Percentiles rank a stretch among this genome's conserved stretches.
Conservation (phyloP, 1,140 invertebrate species). For the Muscidifurax raptorellus region DNA sequence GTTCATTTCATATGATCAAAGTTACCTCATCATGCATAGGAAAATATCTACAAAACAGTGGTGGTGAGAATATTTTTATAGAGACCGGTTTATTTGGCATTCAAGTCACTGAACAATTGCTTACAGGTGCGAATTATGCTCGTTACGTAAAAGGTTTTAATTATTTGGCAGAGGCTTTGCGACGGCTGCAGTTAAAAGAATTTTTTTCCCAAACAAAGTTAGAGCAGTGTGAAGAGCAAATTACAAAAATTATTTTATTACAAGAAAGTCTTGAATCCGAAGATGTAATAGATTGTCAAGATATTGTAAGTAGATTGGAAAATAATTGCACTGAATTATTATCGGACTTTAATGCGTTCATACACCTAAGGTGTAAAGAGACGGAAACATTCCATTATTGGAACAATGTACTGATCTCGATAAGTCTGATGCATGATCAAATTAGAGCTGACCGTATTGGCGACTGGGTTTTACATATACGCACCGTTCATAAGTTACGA, state of each 20-base stretch:
- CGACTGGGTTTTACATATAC: conserved; percentile 44
- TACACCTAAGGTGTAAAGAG: not conserved
- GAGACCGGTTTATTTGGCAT: conserved; percentile 41
- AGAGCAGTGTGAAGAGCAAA: conserved; percentile 15
- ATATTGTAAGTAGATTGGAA: not conserved
- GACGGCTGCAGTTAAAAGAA: conserved; percentile 43
- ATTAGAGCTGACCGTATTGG: conserved; percentile 46
- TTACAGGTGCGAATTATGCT: conserved; percentile 46
- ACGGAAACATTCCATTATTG: conserved; percentile 24
- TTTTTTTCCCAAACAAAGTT: conserved; percentile 34
- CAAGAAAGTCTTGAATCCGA: not conserved
- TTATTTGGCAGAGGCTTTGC: conserved; percentile 37
- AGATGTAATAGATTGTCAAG: not conserved
- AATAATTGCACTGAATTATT: not conserved
- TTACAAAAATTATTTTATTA: not conserved
- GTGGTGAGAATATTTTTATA: conserved; percentile 50
- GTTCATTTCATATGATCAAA: conserved; percentile 52
- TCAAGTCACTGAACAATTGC: conserved; percentile 42
- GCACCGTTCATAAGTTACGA: conserved; percentile 28
- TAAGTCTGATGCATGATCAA: conserved; percentile 30
- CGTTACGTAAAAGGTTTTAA: conserved; percentile 42
- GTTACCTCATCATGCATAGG: conserved; percentile 29
- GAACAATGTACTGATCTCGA: too few species aligned
- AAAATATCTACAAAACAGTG: conserved; percentile 51
- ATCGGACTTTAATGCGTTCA: not conserved